Percentiles rank a stretch among this genome's conserved stretches.
These are phyloP conservation scores for Oscheius sp. DNA, from an alignment of 2,888 invertebrate species.

Conservation along the genomic window DNA sequence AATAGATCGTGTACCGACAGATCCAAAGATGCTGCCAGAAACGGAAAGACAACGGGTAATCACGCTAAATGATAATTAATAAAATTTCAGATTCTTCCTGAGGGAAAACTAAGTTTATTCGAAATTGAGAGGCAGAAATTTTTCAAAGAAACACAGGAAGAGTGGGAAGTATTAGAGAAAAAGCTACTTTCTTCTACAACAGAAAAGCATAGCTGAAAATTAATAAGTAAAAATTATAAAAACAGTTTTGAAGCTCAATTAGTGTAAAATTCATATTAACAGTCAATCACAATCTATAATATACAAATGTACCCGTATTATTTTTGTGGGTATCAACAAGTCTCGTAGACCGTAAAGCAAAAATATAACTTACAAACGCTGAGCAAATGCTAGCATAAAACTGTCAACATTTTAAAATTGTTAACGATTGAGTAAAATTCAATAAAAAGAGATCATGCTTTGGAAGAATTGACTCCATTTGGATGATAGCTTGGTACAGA, in stretches of 20 bases:
- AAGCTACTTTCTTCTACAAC: neutral
- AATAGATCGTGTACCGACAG: slow-evolving; percentile 49
- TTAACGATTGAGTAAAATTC: too few relatives aligned
- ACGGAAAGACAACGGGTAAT: slow-evolving; percentile 39
- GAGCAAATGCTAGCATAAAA: slow-evolving; percentile 4
- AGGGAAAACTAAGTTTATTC: slow-evolving; percentile 25
- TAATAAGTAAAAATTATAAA: neutral
- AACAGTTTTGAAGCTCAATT: neutral
- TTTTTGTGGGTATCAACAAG: neutral
- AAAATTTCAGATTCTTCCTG: slow-evolving; percentile 31
- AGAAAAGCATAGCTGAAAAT: neutral
- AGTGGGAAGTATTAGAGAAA: slow-evolving; percentile 16
- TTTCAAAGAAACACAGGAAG: slow-evolving; percentile 31
- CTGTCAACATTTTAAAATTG: neutral
- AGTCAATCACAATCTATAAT: neutral
- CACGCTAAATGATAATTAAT: neutral
- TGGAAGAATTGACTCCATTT: slow-evolving; percentile 1
- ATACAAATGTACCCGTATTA: neutral
- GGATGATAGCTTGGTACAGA: slow-evolving; percentile 23
- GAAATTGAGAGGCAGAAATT: slow-evolving; percentile 37
- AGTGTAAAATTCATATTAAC: neutral
- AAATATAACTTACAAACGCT: neutral
- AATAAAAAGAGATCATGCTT: slow-evolving; percentile 18
- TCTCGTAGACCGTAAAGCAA: slow-evolving; percentile 23
- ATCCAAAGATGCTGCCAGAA: slow-evolving; percentile 66